Base-by-base conservation (phyloP, 2,888 invertebrate species). In the Craniophora ligustri region DNA sequence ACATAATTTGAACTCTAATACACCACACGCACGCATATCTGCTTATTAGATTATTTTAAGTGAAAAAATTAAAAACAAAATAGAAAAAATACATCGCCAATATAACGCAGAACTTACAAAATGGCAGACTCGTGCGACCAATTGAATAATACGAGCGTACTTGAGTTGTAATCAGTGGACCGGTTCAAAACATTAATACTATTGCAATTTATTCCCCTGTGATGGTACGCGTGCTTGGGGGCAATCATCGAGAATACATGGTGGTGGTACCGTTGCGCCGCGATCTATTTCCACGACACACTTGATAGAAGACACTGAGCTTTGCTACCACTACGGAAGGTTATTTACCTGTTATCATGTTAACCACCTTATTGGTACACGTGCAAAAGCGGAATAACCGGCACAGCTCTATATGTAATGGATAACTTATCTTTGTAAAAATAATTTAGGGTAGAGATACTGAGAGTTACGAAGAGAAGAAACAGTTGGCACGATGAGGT, bases 161-260 rank as follows among this genome's bases (percentile, higher is more conserved):
- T 78, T 67, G 78, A 73, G 75, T 76, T 71, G 82, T 82, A 87
- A 88, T 88, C 87, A 84, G 67, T 76, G 79, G 79, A 87, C 84
- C 85, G 85, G 85, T 88, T 85, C 81, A 73, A 76, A 83, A 74
- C 79, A 85, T 86, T 84, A 86, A 84, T 85, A 85, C 75, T 82
- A 86, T 88, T 85, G 87, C 88, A 87, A 88, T 88, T 86, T 88
- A 85, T 87, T 84, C 81, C 74, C 76, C 62, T 65, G 72, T 73
- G 76, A 77, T 75, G 76, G 71, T 75, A 75, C 70, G 82, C 84
- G 87, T 87, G 88, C 82, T 75, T 71, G 57, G 64, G 65, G 60
- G 85, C 85, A 85, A 89, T 87, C 86, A 86, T 78, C 76, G 72
- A 73, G 82, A 82, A 81, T 86, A 81, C 81, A 82, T 75, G 83